Evolutionary conservation across 2,888 invertebrate species (phyloP).

Genomic region (Podabrus alpinus): DNA sequence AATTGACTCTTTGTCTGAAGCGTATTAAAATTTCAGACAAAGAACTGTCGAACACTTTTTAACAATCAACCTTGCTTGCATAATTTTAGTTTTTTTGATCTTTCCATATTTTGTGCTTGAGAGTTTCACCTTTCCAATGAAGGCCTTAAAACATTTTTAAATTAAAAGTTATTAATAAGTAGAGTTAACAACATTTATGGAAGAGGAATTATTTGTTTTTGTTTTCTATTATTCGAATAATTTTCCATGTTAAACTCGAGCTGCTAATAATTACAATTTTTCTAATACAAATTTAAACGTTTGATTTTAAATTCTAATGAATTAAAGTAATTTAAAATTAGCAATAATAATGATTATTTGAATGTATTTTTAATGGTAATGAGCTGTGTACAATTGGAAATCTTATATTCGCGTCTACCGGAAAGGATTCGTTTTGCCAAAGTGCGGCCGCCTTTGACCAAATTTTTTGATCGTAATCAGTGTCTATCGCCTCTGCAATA

Average conservation of each 20-base stretch:
- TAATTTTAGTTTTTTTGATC: not conserved
- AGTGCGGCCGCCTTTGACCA: conserved; percentile 23
- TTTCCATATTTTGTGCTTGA: not conserved
- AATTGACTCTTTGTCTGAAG: not conserved
- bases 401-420: not conserved
- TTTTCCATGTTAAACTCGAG: not conserved
- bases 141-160: not conserved
- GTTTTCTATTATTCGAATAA: not conserved
- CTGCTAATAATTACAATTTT: not conserved
- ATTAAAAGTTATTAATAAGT: not conserved
- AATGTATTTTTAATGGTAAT: not conserved
- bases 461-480: conserved; percentile 10
- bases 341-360: not conserved
- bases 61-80: not conserved
- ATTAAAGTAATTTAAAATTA: not conserved
- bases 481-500: conserved; percentile 5
- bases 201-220: too few relatives aligned
- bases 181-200: not conserved
- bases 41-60: not conserved
- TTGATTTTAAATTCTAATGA: not conserved
- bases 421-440: conserved; percentile 15
- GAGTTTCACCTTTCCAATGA: not conserved
- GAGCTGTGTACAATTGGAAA: not conserved
- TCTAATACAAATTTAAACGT: not conserved
- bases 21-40: not conserved